These are phyloP conservation scores for Clepsis dumicolana DNA, from an alignment of 2,888 invertebrate genomes.

Conservation along the genomic window DNA sequence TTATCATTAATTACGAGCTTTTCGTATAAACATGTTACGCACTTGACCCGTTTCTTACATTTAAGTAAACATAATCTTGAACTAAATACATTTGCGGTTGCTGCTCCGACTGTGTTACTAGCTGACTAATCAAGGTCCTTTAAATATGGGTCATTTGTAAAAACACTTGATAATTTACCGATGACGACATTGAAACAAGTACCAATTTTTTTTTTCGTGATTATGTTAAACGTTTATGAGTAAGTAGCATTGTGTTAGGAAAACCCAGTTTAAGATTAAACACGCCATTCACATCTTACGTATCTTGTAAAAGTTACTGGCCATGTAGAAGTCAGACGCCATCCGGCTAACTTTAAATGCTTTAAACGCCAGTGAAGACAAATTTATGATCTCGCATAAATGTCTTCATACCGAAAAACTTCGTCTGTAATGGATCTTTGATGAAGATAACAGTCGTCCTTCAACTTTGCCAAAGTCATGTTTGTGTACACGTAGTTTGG, in stretches of 20 bases:
- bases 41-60: constrained; percentile 27
- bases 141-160: not conserved
- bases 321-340: too few relatives aligned
- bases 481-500: not conserved
- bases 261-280: too few relatives aligned
- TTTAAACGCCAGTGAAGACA: not conserved
- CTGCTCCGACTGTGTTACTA: constrained; percentile 8
- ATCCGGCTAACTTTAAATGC: not conserved
- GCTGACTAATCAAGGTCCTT: constrained; percentile 28
- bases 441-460: constrained; percentile 2
- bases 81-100: constrained; percentile 20
- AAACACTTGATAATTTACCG: not conserved
- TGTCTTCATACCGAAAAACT: not conserved
- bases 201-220: not conserved
- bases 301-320: not conserved
- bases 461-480: constrained; percentile 8
- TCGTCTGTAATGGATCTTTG: constrained; percentile 8
- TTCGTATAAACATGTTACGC: constrained; percentile 9
- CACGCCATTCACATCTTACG: too few relatives aligned
- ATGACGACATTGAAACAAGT: not conserved
- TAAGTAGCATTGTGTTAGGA: not conserved
- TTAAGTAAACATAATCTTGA: constrained; percentile 28
- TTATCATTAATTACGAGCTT: constrained; percentile 13
- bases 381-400: not conserved
- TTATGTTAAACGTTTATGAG: not conserved